Evolutionary conservation across 2,113 vertebrate genomes (phyloP), one percentile per base, ranked within the genome.

Genomic region (Spheniscus mendiculus): DNA sequence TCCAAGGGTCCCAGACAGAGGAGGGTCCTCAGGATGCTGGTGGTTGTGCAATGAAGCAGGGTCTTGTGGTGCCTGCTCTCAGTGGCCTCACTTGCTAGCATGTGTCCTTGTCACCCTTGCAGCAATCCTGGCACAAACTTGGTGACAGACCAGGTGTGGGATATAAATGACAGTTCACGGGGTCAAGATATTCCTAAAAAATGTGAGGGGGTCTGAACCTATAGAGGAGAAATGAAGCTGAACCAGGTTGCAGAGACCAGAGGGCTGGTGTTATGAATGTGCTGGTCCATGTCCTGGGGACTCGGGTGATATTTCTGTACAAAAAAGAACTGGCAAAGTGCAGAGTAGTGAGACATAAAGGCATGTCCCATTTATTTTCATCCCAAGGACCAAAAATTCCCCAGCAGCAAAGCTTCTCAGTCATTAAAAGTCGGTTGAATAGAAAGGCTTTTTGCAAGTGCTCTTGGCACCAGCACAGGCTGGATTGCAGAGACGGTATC

Each of bases 321-420:
- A 40, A 53, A 71, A 80, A 76, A 79, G 49, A 66, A 70, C 23
- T 25, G 47, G 38, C 30, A 77, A 81, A 95, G 25, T 17, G 4
- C 45, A 36, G 61, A 84, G 19, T 15, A 91, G 44, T 1, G 1
- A 96, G 73, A 72, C 52, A 52, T 52, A 84, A 95, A 95, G 83
- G 50, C 40, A 89, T 17, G 25, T 74, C 77, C 86, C 42, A 82
- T 78, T 90, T 93, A 79, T 89, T 94, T 94, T 89, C 52, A 82
- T 94, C 49, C 23, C 12, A n/a, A 56, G 40, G 61, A 87, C 72
- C 49, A 81, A 63, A 95, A 67, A 29, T 63, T 55, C 38, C 78
- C 78, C 62, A 80, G 73, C 45, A 97, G 89, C 89, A 92, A 92
- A 87, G 65, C 66, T 93, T 56, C 45, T 87, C 38, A 44, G 87